These are phyloP conservation scores for Gavia stellata DNA, from an alignment of 2,113 vertebrate species.

Conservation along the genomic window DNA sequence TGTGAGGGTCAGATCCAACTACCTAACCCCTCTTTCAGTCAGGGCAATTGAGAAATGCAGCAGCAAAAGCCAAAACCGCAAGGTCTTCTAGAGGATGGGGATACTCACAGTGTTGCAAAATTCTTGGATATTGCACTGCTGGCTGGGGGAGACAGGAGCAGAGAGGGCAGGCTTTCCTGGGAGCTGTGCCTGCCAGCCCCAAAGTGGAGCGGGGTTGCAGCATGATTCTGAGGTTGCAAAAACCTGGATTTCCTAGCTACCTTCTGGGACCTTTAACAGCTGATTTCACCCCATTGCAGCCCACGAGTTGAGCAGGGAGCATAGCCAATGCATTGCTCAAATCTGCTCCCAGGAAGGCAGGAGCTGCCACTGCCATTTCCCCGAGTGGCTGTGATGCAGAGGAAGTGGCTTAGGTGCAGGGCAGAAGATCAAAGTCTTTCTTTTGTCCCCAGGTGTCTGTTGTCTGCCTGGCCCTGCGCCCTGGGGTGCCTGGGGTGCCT, in stretches of 20 bases:
- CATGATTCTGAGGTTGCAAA: neutral
- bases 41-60: neutral
- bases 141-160: neutral
- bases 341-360: neutral
- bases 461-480: neutral
- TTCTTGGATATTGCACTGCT: neutral
- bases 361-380: neutral
- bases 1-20: neutral
- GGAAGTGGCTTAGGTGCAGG: neutral
- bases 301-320: neutral
- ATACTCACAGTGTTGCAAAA: neutral
- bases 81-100: neutral
- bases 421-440: neutral
- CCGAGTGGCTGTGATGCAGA: neutral
- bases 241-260: neutral
- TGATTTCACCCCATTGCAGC: neutral
- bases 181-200: neutral
- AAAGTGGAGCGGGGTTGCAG: neutral
- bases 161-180: neutral
- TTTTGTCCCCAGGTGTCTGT: neutral
- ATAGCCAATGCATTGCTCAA: neutral
- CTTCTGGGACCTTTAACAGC: neutral
- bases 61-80: neutral
- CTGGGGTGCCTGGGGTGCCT: neutral
- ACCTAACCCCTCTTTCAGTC: neutral